Percentiles rank a stretch among this genome's conserved stretches.
Evolutionary conservation across 2,113 vertebrate species (phyloP).

Genomic region (Notiomystis cincta): DNA sequence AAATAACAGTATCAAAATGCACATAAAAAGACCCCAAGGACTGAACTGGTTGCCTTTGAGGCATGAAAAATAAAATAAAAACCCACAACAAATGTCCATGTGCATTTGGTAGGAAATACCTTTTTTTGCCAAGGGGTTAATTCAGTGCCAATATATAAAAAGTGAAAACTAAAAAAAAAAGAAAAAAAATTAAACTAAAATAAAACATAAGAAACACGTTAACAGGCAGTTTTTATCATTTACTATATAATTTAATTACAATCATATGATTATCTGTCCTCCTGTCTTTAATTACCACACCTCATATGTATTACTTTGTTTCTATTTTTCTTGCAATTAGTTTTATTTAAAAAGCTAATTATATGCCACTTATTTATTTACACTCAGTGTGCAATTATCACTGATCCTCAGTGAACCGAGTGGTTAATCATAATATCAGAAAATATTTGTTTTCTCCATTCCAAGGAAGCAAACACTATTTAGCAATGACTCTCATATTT

Average conservation of each 20-base stretch:
- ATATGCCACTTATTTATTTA: conserved; percentile 15
- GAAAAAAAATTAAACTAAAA: background rate
- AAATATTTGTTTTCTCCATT: background rate
- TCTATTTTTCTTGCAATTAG: conserved; percentile 47
- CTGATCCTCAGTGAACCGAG: background rate
- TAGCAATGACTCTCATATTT: background rate
- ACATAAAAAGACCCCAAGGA: background rate
- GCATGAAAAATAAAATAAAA: background rate
- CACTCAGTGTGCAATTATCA: background rate
- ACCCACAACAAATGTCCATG: background rate
- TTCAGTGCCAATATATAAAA: background rate
- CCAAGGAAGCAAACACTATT: background rate
- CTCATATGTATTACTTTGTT: background rate
- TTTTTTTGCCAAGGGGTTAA: background rate
- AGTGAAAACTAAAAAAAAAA: background rate
- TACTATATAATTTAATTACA: background rate
- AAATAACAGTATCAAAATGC: background rate
- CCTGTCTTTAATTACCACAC: conserved; percentile 22
- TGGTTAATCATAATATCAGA: background rate
- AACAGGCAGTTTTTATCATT: background rate
- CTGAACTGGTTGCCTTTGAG: background rate
- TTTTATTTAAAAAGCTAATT: conserved; percentile 54
- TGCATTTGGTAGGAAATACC: background rate
- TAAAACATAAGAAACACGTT: background rate
- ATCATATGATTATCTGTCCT: background rate